These are phyloP conservation scores for Acronicta psi DNA, from an alignment of 2,888 invertebrate genomes.

Conservation along the genomic window DNA sequence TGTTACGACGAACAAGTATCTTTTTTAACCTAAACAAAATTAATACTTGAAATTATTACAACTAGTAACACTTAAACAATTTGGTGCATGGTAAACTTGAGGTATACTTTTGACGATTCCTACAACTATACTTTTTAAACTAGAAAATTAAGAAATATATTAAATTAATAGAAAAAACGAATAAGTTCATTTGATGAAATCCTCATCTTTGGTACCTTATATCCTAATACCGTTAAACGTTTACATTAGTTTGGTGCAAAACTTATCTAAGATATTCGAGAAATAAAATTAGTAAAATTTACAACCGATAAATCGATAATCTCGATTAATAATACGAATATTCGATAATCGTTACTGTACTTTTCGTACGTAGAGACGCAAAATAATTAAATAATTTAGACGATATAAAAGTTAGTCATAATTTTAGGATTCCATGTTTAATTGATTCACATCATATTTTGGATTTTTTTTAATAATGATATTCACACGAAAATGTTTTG, in stretches of 20 bases:
- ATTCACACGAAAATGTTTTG: no score
- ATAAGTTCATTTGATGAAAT: conserved; percentile 86
- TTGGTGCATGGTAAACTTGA: conserved; percentile 89
- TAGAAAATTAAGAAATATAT: conserved; percentile 72
- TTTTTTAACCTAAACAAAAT: conserved; percentile 63
- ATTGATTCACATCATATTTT: background rate
- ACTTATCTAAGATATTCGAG: conserved; percentile 46
- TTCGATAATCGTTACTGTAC: conserved; percentile 1
- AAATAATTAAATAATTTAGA: background rate
- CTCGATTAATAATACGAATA: conserved; percentile 15
- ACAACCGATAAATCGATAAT: conserved; percentile 31
- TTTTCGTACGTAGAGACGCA: background rate
- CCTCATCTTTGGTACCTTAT: conserved; percentile 84
- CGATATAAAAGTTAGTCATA: conserved; percentile 9
- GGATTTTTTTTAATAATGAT: no score
- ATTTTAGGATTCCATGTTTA: conserved; percentile 6
- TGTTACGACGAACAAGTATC: conserved; percentile 60
- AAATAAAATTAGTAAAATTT: conserved; percentile 46
- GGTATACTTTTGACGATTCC: conserved; percentile 78
- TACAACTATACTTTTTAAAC: conserved; percentile 55
- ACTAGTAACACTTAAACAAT: conserved; percentile 81
- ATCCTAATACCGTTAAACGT: conserved; percentile 77
- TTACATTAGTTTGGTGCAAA: conserved; percentile 79
- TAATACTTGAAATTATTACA: conserved; percentile 79
- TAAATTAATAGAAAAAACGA: conserved; percentile 72